Base-by-base conservation (phyloP, 2,113 vertebrate genomes). In the Leptobrachium ailaonicum region DNA sequence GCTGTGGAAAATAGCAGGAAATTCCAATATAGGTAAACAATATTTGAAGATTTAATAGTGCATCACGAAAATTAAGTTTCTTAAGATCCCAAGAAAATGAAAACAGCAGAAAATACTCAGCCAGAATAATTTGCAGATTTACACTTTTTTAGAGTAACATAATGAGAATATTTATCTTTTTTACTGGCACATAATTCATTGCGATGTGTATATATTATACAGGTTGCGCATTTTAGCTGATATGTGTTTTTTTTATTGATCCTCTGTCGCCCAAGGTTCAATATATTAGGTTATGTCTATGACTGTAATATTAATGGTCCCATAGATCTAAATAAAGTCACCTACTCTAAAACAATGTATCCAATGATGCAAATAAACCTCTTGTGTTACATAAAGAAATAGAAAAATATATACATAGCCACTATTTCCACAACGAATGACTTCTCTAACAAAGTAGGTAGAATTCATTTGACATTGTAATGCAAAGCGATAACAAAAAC, bases 241-340 rank as follows among this genome's bases (percentile, higher is more conserved):
- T 60, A 53, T 77, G 76, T 71, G 68, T 45, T 60, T 62, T n/a
- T n/a, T n/a, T 44, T 43, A 77, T 77, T 71, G 76, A 77, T 71
- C 62, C 42, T 71, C 60, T 77, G 76, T 77, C 66, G 70, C 41
- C 66, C 45, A 43, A 45, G 66, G 11, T 56, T 62, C 47, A 77
- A 71, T 70, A 77, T 70, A 77, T 67, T 77, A 41, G 9, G 62
- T 32, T 11, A 45, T 13, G 44, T 70, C n/a, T 69, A n/a, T 58
- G 53, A 42, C 32, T 60, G 68, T 42, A 77, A 77, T 4, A 77
- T 62, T 10, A 62, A 62, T 62, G 76, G 62, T 44, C 58, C 10
- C 9, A 41, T 13, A 41, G 41, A 54, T 14, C 43, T 66, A 76
- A 75, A 58, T 10, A 45, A 74, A 62, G n/a, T 76, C 10, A 66